A percentile compares a stretch with the other conserved stretches of the same genome.
Conservation (phyloP, 2,113 vertebrate species). For the Nymphicus hollandicus region DNA sequence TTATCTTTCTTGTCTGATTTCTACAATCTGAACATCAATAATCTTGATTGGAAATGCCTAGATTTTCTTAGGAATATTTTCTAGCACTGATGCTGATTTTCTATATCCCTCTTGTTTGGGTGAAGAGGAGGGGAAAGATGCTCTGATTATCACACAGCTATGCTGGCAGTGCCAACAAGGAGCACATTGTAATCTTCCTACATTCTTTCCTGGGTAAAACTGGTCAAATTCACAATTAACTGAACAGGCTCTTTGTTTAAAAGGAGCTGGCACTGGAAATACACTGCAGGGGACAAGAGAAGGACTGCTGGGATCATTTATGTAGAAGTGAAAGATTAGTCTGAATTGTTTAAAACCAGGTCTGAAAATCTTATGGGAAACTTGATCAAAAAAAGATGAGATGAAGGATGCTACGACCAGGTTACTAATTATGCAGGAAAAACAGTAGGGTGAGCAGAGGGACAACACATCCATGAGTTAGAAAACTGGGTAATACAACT, state of each 20-base stretch:
- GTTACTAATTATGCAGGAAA: not conserved
- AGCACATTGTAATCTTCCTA: not conserved
- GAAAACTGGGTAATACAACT: not conserved
- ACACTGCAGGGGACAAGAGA: not conserved
- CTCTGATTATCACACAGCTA: not conserved
- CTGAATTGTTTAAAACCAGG: not conserved
- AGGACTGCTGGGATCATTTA: not conserved
- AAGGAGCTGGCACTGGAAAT: not conserved
- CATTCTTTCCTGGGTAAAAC: not conserved
- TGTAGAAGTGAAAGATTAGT: not conserved
- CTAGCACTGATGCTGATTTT: not conserved
- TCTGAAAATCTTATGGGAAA: not conserved
- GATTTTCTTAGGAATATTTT: not conserved
- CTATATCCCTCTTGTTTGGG: not conserved
- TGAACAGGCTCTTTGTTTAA: not conserved
- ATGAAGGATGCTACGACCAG: not conserved
- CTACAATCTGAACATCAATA: not conserved
- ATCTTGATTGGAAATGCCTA: not conserved
- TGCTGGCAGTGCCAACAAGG: not conserved
- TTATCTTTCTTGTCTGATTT: not conserved
- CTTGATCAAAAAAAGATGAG: not conserved
- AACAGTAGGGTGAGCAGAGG: not conserved
- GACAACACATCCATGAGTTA: not conserved
- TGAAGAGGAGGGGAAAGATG: not conserved
- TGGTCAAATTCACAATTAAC: not conserved